Base-by-base conservation (phyloP, 2,797 vertebrate species). In the Anguilla obscura region DNA sequence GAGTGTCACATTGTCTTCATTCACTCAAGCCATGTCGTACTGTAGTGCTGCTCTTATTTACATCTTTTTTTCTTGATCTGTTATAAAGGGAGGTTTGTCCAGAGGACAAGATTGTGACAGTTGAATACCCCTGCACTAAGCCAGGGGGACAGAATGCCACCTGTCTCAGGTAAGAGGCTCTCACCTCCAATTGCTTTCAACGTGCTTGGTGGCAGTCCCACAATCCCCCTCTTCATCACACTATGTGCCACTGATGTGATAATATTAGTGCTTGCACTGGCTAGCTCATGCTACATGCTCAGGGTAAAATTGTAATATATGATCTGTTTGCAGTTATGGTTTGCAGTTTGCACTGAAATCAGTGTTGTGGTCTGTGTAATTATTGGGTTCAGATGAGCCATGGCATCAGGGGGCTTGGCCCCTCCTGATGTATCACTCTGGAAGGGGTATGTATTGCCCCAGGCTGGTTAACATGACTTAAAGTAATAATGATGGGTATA, bases 51-150 rank as follows among this genome's bases (percentile, higher is more conserved):
- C 14, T 33, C 14, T 40, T 45, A 60, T 87, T 66, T 21, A 6
- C 86, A 16, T 85, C 0, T 40, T 52, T 58, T 83, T 40, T 30
- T 60, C 24, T 85, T 45, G 91, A 1, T 83, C 48, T 71, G 36
- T 60, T 40, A 21, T 54, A 74, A 90, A 96, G 96, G 79, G 90
- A 90, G 0, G 93, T 94, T 86, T 97, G 96, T 93, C 95, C 96
- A 2, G 95, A 95, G 16, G 95, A 93, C 89, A 96, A 96, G 89
- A 95, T 97, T 86, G 30, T 96, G 91, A 96, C 96, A 0, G 93
- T 96, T 93, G 95, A 95, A 91, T 97, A 97, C 92, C 90, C 94
- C 1, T 97, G 96, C 63, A 86, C 92, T 84, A 91, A 92, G 90
- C 90, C 94, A 0, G 94, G 94, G 30, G 96, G 95, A 82, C 94